These are phyloP conservation scores for Microtus richardsoni DNA, from an alignment of 2,113 vertebrate genomes.

Conservation along the genomic window DNA sequence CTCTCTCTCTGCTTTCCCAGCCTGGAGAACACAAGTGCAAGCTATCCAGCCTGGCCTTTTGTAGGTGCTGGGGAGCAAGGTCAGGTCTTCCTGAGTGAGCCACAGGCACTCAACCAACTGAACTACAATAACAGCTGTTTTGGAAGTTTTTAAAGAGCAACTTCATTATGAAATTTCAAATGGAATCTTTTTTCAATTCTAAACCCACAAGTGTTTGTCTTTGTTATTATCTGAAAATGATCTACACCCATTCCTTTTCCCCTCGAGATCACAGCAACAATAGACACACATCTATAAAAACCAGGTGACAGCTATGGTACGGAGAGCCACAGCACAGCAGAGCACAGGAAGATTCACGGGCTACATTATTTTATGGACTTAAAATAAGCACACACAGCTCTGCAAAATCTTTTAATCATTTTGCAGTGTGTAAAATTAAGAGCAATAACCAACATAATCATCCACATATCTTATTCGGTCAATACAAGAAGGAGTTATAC, in stretches of 20 bases:
- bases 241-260: not conserved
- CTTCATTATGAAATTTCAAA: not conserved
- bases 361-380: not conserved
- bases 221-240: slow-evolving; percentile 39
- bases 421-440: slow-evolving; percentile 28
- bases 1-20: not conserved
- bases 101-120: not conserved
- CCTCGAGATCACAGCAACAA: not conserved
- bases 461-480: not conserved
- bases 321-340: not conserved
- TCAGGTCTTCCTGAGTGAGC: not conserved
- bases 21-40: not conserved
- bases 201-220: slow-evolving; percentile 13
- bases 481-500: not conserved
- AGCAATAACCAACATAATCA: slow-evolving; percentile 29
- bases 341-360: not conserved
- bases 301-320: not conserved
- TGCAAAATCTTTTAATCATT: slow-evolving; percentile 11
- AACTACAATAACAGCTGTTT: not conserved
- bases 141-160: not conserved
- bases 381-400: slow-evolving; percentile 13
- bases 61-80: not conserved
- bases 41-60: not conserved
- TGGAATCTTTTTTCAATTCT: not conserved
- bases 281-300: not conserved